Conservation (phyloP, 2,888 invertebrate genomes). For the Microplitis deprimator region DNA sequence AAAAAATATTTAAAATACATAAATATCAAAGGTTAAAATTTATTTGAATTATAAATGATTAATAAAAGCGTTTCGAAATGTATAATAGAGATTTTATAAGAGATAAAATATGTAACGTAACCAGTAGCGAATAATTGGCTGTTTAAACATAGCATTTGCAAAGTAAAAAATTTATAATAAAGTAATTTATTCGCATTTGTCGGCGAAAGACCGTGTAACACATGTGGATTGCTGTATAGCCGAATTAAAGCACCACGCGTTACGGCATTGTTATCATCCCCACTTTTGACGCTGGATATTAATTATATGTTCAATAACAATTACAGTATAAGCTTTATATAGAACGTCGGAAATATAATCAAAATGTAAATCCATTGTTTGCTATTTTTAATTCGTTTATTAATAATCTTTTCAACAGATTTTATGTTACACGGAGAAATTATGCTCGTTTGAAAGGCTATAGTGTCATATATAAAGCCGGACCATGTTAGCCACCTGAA, state of each 20-base stretch:
- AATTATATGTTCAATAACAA: conserved; percentile 58
- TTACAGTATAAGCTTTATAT: conserved; percentile 60
- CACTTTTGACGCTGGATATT: conserved; percentile 49
- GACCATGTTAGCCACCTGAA: too few relatives aligned
- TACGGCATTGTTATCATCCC: conserved; percentile 31
- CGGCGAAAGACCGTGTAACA: conserved; percentile 47
- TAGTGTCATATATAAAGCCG: too few relatives aligned
- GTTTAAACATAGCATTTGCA: not conserved
- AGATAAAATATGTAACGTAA: not conserved
- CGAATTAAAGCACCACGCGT: conserved; percentile 29
- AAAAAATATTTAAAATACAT: too few relatives aligned
- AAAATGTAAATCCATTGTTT: conserved; percentile 45
- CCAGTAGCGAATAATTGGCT: conserved; percentile 1
- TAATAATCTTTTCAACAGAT: conserved; percentile 12
- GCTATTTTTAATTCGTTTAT: conserved; percentile 35
- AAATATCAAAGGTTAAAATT: conserved; percentile 6
- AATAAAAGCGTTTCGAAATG: not conserved
- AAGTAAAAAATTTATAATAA: conserved; percentile 56
- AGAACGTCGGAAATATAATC: conserved; percentile 53
- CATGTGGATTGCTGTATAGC: conserved; percentile 18
- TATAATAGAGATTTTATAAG: not conserved
- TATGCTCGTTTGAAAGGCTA: too few relatives aligned
- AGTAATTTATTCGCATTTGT: conserved; percentile 62
- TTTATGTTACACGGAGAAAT: too few relatives aligned
- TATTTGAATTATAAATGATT: conserved; percentile 1